These are phyloP conservation scores for Phallusia fumigata DNA, from an alignment of 23 tunicate genomes.

Conservation along the genomic window DNA sequence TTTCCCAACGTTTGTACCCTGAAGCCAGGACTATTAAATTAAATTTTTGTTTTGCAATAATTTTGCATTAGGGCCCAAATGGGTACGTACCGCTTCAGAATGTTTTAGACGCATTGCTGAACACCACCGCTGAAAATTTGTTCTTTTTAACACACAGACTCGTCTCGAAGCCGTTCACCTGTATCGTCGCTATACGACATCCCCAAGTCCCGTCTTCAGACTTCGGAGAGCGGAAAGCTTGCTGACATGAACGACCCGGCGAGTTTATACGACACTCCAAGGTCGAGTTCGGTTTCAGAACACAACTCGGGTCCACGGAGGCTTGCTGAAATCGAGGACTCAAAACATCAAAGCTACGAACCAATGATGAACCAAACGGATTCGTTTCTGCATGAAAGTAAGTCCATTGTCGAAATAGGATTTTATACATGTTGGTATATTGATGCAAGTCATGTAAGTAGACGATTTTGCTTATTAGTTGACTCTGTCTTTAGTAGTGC, in stretches of 20 bases:
- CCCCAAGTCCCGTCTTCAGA: slow-evolving; percentile 1
- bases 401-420: not conserved
- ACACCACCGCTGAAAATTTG: too few relatives aligned
- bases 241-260: not conserved
- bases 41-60: too few relatives aligned
- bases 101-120: too few relatives aligned
- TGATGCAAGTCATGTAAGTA: too few relatives aligned
- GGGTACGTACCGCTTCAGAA: too few relatives aligned
- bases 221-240: not conserved
- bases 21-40: too few relatives aligned
- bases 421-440: too few relatives aligned
- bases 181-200: slow-evolving; percentile 29
- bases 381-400: not conserved
- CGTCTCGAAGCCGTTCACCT: slow-evolving; percentile 48
- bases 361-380: slow-evolving; percentile 40
- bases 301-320: not conserved
- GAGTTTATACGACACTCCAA: slow-evolving; percentile 41
- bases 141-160: slow-evolving; percentile 36
- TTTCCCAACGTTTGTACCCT: too few relatives aligned
- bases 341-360: slow-evolving; percentile 37
- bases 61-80: too few relatives aligned
- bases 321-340: slow-evolving; percentile 43
- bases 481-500: too few relatives aligned
- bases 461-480: too few relatives aligned
- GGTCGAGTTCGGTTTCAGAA: slow-evolving; percentile 13